These are phyloP conservation scores for Megalops atlanticus DNA, from an alignment of 2,113 vertebrate genomes.

Conservation along the genomic window DNA sequence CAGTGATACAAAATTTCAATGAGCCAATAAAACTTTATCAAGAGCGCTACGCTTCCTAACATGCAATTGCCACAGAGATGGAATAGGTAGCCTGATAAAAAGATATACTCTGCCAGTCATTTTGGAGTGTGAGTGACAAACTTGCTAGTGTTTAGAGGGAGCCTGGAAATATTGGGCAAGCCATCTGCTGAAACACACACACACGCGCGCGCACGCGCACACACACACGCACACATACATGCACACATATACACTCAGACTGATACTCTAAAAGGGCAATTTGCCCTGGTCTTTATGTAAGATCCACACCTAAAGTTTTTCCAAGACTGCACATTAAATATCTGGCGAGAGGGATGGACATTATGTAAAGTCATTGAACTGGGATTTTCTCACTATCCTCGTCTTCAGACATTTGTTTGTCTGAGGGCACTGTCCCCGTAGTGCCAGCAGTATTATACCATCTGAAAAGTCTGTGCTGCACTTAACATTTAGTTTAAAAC, in stretches of 20 bases:
- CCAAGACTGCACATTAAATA: neutral
- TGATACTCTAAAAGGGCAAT: neutral
- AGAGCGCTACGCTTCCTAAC: neutral
- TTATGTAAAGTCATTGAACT: neutral
- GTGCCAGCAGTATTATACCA: neutral
- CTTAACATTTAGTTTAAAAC: neutral
- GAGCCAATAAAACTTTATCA: neutral
- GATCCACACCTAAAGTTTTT: too few relatives aligned
- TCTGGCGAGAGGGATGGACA: neutral
- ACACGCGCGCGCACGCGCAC: neutral
- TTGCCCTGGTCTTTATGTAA: too few relatives aligned
- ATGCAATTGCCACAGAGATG: neutral
- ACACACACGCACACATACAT: constrained; percentile 7
- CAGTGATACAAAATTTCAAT: neutral
- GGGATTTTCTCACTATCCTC: neutral
- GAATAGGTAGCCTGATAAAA: neutral
- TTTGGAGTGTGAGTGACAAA: neutral
- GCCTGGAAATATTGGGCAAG: constrained; percentile 37
- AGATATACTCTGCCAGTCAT: neutral
- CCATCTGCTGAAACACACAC: neutral
- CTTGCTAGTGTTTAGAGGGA: constrained; percentile 12
- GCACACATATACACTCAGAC: constrained; percentile 17
- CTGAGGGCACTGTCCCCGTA: neutral
- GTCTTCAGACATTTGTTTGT: neutral
- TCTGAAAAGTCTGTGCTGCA: neutral